Evolutionary conservation across 2,888 invertebrate species (phyloP).

Genomic region (Caenorhabditis sp.): DNA sequence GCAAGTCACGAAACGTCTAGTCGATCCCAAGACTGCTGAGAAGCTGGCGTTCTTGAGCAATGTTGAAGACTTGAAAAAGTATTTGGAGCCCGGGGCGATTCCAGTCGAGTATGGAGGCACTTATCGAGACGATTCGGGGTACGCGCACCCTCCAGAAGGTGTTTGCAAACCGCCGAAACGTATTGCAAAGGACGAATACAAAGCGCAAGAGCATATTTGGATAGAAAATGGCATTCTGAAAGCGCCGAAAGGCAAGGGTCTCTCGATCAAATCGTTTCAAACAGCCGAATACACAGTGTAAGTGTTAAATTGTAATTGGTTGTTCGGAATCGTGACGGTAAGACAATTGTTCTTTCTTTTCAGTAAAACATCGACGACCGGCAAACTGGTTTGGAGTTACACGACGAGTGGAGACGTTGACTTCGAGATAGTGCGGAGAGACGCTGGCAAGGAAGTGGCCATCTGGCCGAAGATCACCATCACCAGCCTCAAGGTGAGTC

Average conservation of each 20-base stretch:
- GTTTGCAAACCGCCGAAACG: constrained; percentile 49
- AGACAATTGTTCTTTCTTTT: constrained; percentile 32
- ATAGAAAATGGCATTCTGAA: constrained; percentile 49
- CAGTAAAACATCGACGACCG: constrained; percentile 60
- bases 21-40: constrained; percentile 71
- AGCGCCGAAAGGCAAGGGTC: constrained; percentile 40
- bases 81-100: constrained; percentile 68
- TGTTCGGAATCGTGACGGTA: not conserved
- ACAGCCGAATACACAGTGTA: constrained; percentile 29
- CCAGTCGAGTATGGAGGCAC: constrained; percentile 72
- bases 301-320: not conserved
- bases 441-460: constrained; percentile 61
- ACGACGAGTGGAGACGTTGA: constrained; percentile 71
- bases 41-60: constrained; percentile 68
- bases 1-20: constrained; percentile 65
- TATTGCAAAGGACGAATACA: constrained; percentile 46
- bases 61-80: constrained; percentile 67
- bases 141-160: constrained; percentile 65
- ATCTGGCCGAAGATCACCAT: constrained; percentile 75
- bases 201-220: constrained; percentile 58
- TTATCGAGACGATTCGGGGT: constrained; percentile 71
- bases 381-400: constrained; percentile 73
- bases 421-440: constrained; percentile 70
- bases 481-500: constrained; percentile 66
- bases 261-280: constrained; percentile 36